Evolutionary conservation across 2,888 invertebrate species (phyloP).

Genomic region (Agriopis aurantiaria): DNA sequence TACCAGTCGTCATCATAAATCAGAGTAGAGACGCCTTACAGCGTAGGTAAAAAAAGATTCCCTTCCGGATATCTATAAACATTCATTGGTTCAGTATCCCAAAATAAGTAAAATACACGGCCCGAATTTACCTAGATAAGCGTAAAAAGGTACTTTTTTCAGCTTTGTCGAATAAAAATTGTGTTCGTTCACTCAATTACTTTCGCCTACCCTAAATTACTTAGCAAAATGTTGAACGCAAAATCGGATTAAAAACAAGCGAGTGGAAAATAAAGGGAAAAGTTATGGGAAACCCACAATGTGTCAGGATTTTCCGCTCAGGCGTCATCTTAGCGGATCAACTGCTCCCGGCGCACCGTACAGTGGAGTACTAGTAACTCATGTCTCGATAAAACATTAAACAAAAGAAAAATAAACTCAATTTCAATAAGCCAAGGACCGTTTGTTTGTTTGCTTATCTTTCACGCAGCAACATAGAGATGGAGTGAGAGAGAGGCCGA

Average conservation of each 20-base stretch:
- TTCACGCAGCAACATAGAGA: too few relatives aligned
- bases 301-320: constrained; percentile 42
- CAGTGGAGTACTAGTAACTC: background rate
- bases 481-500: too few relatives aligned
- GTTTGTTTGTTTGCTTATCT: too few relatives aligned
- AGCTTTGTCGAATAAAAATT: constrained; percentile 14
- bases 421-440: too few relatives aligned
- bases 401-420: too few relatives aligned
- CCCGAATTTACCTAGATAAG: constrained; percentile 22
- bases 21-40: background rate
- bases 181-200: constrained; percentile 30
- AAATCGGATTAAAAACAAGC: constrained; percentile 45
- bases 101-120: constrained; percentile 14
- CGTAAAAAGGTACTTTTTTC: constrained; percentile 23
- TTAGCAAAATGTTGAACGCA: constrained; percentile 28
- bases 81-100: constrained; percentile 20
- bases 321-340: constrained; percentile 49
- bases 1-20: too few relatives aligned
- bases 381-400: background rate
- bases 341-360: constrained; percentile 1
- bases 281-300: constrained; percentile 44
- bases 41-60: constrained; percentile 1
- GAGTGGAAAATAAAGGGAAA: constrained; percentile 40
- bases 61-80: constrained; percentile 12
- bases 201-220: constrained; percentile 29